These are phyloP conservation scores for Ctenopoma kingsleyae DNA, from an alignment of 2,797 vertebrate species.

Conservation along the genomic window DNA sequence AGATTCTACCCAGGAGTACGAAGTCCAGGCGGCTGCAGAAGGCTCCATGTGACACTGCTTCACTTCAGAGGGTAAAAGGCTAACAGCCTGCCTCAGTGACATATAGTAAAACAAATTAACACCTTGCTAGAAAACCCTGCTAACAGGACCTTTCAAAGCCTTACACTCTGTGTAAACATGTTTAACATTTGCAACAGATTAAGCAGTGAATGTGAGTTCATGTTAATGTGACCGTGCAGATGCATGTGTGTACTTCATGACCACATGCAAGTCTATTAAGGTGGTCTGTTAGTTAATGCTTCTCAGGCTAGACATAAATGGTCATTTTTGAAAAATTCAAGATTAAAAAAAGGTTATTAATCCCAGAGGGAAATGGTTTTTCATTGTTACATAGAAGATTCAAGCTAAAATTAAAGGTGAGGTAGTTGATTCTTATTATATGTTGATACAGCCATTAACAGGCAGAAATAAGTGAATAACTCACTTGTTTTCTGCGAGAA, in stretches of 20 bases:
- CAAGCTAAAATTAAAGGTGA: too few relatives aligned
- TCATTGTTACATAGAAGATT: too few relatives aligned
- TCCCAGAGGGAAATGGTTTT: neutral
- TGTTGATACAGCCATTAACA: neutral
- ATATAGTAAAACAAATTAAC: slow-evolving; percentile 86
- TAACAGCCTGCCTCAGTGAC: slow-evolving; percentile 79
- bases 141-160: slow-evolving; percentile 73
- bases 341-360: neutral
- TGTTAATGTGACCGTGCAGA: slow-evolving; percentile 27
- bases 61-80: slow-evolving; percentile 76
- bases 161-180: slow-evolving; percentile 57
- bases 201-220: slow-evolving; percentile 43
- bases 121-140: slow-evolving; percentile 76
- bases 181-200: slow-evolving; percentile 66
- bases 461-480: slow-evolving; percentile 26
- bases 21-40: slow-evolving; percentile 20
- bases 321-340: neutral
- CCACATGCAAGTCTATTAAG: neutral
- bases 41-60: slow-evolving; percentile 78
- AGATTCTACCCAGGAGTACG: neutral
- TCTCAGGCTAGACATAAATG: neutral
- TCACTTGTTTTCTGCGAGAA: slow-evolving; percentile 87
- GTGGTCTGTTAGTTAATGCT: neutral
- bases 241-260: neutral
- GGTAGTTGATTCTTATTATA: neutral